These are phyloP conservation scores for Petroica traversi DNA, from an alignment of 2,113 vertebrate species.

Conservation along the genomic window DNA sequence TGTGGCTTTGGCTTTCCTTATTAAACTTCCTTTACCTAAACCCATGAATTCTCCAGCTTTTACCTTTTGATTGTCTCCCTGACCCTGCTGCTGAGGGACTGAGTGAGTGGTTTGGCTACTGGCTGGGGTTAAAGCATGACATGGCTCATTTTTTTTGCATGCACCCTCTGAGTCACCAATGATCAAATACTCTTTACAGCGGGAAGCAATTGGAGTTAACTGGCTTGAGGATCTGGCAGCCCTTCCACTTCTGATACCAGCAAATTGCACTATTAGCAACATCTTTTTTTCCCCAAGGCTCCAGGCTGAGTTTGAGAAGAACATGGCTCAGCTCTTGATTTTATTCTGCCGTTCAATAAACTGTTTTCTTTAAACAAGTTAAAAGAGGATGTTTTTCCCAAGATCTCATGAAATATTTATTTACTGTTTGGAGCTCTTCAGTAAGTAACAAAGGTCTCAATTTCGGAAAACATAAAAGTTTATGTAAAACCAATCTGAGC, in stretches of 20 bases:
- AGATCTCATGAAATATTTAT: conserved; percentile 10
- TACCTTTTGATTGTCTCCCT: not conserved
- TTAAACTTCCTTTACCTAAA: not conserved
- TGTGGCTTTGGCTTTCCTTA: not conserved
- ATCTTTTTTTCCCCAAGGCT: not conserved
- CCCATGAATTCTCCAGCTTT: not conserved
- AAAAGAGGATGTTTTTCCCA: not conserved
- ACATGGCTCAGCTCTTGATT: not conserved
- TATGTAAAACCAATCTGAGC: not conserved
- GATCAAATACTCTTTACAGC: not conserved
- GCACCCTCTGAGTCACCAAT: not conserved
- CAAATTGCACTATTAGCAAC: not conserved
- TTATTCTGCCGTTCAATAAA: not conserved
- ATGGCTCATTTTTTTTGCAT: not conserved
- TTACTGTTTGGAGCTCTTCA: not conserved
- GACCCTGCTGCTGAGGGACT: not conserved
- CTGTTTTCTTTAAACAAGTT: not conserved
- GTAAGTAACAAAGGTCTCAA: not conserved
- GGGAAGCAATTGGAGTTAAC: not conserved
- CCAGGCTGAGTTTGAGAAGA: not conserved
- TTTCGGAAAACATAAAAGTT: not conserved
- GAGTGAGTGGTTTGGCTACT: not conserved
- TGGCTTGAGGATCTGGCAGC: not conserved
- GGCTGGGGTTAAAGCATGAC: not conserved
- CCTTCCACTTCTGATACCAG: not conserved